These are phyloP conservation scores for Sepiola atlantica DNA, from an alignment of 2,888 invertebrate genomes.

Conservation along the genomic window DNA sequence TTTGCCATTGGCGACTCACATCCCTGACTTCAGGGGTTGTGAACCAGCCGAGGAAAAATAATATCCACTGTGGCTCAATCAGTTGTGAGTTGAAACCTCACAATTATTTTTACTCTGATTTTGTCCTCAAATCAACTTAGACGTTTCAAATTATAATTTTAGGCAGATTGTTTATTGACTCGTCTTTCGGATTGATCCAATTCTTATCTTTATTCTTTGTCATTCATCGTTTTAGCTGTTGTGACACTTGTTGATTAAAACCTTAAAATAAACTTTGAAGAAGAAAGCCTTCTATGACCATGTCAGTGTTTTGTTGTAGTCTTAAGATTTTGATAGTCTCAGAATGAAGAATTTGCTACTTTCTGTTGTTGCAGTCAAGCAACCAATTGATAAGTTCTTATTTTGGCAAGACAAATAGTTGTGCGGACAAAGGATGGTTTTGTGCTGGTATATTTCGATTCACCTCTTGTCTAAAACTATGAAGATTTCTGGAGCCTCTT, in stretches of 20 bases:
- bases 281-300: background rate
- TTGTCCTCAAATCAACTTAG: too few species aligned
- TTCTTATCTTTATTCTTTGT: background rate
- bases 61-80: too few species aligned
- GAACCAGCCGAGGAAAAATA: too few species aligned
- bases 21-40: too few species aligned
- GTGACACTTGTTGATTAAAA: background rate
- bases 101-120: too few species aligned
- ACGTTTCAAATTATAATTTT: too few species aligned
- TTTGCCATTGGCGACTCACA: too few species aligned
- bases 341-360: background rate
- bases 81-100: too few species aligned
- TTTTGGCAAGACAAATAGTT: slow-evolving; percentile 34
- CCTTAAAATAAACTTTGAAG: background rate
- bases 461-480: background rate
- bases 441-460: background rate
- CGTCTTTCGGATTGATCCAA: background rate
- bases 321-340: background rate
- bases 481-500: background rate
- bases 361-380: background rate
- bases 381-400: background rate
- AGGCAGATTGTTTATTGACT: too few species aligned
- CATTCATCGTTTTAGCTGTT: background rate
- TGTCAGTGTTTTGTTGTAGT: background rate
- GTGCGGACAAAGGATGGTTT: background rate